Evolutionary conservation across 2,888 invertebrate species (phyloP), one percentile per base, ranked within the genome.

Genomic region (Ferrisia virgata): DNA sequence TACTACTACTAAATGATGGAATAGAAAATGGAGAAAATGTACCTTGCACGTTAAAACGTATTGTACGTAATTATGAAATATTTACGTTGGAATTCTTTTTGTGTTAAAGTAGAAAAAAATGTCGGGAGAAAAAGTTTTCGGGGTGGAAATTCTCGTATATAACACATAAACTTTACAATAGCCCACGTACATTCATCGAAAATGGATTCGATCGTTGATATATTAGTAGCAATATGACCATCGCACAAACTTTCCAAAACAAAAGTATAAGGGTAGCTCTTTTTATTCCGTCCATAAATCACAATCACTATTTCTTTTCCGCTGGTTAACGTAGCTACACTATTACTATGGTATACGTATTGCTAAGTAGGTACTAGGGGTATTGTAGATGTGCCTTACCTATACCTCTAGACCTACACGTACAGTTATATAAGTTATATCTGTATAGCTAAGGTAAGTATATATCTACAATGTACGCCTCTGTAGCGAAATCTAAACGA

Each of bases 161-260:
- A 72, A 33, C 72, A 33, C 33, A 33, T 36, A 72, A 72, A 80
- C 40, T 43, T 80, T 47, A 31, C 53, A 81, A 81, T 58, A 25
- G 58, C 58, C 53, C 64, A 18, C 36, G 81, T 58, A 81, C 58
- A 64, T 81, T 81, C 81, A 81, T 58, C 22, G 81, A 58, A 81
- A 81, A 58, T 81, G 53, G 81, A 81, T 81, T 81, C 58, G 81
- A 81, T 81, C 28, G 81, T 58, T 81, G 81, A 81, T 81, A 58
- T 81, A 81, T 81, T 58, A 81, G 81, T 81, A 81, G 53, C 81
- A 81, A 81, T 81, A 81, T 81, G 81, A 81, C 81, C 81, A 31
- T 81, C 28, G 81, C 31, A 22, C 53, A 81, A 31, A 28, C 40
- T 80, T 80, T 79, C 43, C 79, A 40, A 79, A 39, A 79, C 79